phyloP scores from a whole-genome alignment of 2,113 vertebrate species.

The Potamarius usumacintae region DNA sequence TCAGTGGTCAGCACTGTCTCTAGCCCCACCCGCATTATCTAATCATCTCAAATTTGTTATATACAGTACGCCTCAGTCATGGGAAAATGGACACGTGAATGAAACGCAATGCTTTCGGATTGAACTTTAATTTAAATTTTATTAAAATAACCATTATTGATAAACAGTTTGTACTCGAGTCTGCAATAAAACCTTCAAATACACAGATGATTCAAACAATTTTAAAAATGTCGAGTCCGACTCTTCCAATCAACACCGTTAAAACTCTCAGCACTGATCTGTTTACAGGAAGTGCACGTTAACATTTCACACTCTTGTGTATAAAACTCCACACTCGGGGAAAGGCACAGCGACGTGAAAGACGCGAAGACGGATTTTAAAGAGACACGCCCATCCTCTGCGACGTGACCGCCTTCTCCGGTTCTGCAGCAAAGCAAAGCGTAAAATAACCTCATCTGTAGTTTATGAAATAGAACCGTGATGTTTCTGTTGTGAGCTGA shows the following conservation, averaged over 20 bases:
- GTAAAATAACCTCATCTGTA: not conserved
- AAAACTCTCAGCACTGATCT: constrained; percentile 55
- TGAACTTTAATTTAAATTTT: constrained; percentile 86
- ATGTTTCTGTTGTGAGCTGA: no score
- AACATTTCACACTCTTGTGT: not conserved
- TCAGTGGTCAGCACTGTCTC: not conserved
- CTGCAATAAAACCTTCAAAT: constrained; percentile 79
- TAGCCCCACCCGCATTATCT: not conserved
- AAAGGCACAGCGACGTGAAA: not conserved
- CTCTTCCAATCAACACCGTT: constrained; percentile 49
- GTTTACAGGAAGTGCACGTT: not conserved
- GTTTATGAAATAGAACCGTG: not conserved
- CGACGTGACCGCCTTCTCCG: no score
- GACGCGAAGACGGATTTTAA: not conserved
- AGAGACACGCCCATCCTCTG: not conserved
- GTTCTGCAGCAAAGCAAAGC: not conserved
- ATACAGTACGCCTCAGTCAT: not conserved
- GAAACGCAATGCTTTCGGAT: constrained; percentile 48
- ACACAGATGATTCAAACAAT: constrained; percentile 71
- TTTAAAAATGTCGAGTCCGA: not conserved
- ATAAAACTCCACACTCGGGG: constrained; percentile 6
- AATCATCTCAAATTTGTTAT: not conserved
- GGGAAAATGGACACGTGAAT: not conserved
- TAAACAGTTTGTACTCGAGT: constrained; percentile 82
- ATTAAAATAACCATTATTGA: constrained; percentile 89